Percentiles rank a stretch among this genome's conserved stretches.
These are phyloP conservation scores for Coreoperca whiteheadi DNA, from an alignment of 2,113 vertebrate species.

Conservation along the genomic window DNA sequence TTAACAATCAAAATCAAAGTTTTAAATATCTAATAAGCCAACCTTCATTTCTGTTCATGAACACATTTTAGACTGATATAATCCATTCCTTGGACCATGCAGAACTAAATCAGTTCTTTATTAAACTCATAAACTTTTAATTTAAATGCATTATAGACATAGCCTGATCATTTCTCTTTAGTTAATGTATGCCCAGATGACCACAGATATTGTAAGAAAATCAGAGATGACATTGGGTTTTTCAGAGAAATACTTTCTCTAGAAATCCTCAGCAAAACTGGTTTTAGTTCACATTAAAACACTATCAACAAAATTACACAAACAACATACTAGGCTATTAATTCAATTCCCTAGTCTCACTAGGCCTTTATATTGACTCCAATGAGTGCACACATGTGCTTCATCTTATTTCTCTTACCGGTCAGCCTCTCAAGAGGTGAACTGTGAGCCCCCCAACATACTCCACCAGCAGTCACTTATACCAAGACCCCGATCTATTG, in stretches of 20 bases:
- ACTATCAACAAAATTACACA: neutral
- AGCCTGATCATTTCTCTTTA: neutral
- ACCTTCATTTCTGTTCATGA: neutral
- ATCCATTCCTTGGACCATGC: neutral
- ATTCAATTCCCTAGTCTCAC: neutral
- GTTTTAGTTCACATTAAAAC: neutral
- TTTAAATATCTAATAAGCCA: neutral
- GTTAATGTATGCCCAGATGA: neutral
- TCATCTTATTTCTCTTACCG: neutral
- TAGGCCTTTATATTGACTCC: neutral
- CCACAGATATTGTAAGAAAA: neutral
- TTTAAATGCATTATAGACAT: neutral
- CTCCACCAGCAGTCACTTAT: conserved; percentile 22
- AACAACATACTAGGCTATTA: neutral
- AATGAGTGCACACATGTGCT: neutral
- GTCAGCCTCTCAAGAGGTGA: neutral
- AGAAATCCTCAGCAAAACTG: neutral
- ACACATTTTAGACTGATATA: neutral
- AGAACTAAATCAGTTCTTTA: neutral
- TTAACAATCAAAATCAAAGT: neutral
- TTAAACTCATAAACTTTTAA: conserved; percentile 10
- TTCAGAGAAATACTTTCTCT: neutral
- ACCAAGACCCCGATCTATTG: conserved; percentile 34
- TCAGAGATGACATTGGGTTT: neutral
- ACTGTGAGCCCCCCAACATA: neutral